Percentiles rank a stretch among this genome's conserved stretches.
Conservation (phyloP, 1,140 invertebrate genomes). For the Habropoda laboriosa region DNA sequence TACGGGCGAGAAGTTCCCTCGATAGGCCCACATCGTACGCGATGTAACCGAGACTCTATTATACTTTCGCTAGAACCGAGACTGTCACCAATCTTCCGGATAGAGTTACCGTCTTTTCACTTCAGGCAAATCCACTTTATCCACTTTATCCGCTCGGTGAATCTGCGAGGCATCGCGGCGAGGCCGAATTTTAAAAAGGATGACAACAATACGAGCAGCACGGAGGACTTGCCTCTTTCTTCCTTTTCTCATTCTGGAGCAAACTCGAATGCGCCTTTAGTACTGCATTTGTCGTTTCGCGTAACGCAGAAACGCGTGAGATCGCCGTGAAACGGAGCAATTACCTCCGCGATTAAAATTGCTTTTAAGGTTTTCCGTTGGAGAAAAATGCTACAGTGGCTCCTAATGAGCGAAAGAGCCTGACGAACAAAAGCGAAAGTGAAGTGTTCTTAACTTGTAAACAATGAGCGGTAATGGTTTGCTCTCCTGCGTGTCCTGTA, state of each 20-base stretch:
- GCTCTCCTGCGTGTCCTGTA: not conserved
- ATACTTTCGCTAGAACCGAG: not conserved
- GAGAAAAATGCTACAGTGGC: not conserved
- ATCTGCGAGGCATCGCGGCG: not conserved
- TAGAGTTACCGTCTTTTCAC: not conserved
- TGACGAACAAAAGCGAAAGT: conserved; percentile 5
- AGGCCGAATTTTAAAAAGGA: not conserved
- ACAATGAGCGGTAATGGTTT: not conserved
- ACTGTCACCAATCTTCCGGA: not conserved
- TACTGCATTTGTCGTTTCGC: not conserved
- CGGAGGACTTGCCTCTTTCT: not conserved
- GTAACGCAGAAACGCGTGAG: no score
- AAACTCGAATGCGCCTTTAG: not conserved
- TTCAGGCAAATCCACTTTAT: no score
- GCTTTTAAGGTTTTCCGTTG: not conserved
- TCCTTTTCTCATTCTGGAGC: no score
- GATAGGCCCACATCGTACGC: not conserved
- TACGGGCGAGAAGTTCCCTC: not conserved
- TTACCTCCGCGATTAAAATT: not conserved
- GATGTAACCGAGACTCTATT: not conserved
- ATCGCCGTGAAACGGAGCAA: not conserved
- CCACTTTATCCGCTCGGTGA: not conserved
- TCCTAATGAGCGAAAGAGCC: conserved; percentile 12
- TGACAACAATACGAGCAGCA: no score
- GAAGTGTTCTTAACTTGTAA: not conserved